Evolutionary conservation across 1,140 invertebrate species (phyloP).

Genomic region (Aplysia californica): DNA sequence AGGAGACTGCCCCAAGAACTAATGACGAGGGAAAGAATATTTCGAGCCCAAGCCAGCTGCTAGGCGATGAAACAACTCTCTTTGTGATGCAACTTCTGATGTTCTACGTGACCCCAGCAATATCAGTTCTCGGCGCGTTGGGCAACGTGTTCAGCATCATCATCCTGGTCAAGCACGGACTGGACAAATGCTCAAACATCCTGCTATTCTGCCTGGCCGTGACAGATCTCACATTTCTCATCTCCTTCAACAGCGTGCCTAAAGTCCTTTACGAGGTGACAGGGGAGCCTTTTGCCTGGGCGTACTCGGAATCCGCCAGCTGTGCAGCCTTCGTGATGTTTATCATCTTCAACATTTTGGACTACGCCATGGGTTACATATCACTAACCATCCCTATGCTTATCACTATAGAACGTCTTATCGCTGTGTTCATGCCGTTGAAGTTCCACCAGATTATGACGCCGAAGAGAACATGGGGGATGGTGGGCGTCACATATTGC

Average conservation of each 20-base stretch:
- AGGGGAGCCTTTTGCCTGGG: not conserved
- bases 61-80: no score
- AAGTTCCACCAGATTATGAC: not conserved
- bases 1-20: no score
- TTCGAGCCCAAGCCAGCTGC: no score
- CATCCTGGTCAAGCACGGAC: not conserved
- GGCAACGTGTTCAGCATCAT: conserved; percentile 12
- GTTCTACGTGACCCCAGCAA: not conserved
- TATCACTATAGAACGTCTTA: conserved; percentile 6
- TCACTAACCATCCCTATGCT: not conserved
- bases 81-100: no score
- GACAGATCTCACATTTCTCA: not conserved
- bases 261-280: conserved; percentile 7
- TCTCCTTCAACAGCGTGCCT: not conserved
- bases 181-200: conserved; percentile 17
- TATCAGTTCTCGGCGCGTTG: not conserved
- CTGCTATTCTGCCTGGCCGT: conserved; percentile 10
- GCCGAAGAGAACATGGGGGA: not conserved
- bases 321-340: not conserved
- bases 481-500: not conserved
- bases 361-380: not conserved
- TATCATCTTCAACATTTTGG: not conserved
- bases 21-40: no score
- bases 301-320: not conserved
- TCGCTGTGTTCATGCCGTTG: conserved; percentile 12